Evolutionary conservation across 2,797 vertebrate genomes (phyloP), one percentile per base, ranked within the genome.

Genomic region (Acipenser ruthenus): DNA sequence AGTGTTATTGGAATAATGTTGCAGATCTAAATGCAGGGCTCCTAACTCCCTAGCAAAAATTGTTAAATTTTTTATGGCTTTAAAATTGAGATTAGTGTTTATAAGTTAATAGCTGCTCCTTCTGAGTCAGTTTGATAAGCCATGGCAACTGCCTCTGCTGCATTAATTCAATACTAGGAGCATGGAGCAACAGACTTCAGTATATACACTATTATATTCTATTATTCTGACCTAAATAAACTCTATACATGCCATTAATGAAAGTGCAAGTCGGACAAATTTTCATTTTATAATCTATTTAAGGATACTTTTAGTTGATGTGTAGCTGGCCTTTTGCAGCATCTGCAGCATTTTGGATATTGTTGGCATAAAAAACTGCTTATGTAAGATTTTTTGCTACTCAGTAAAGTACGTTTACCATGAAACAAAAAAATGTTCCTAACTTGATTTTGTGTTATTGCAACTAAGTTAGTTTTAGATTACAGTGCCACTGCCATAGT

Each of bases 101-200:
- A 37, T 84, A 82, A 84, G 79, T 84, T 85, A 73, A 83, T 82
- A 84, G 82, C 79, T 80, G 74, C 79, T 79, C 74, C 73, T 78
- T 70, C 83, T 88, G 84, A 68, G 68, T 72, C 73, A 73, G 65
- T 66, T 73, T 77, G 85, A 89, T 88, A 89, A 87, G 79, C 72
- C 72, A 62, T 63, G 4, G 71, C 55, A 66, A 64, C 59, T 64
- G 59, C 1, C 56, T 50, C 48, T 49, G n/a, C 52, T n/a, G 23
- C 60, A 47, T 61, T 62, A 62, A 15, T 50, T 65, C 66, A 58
- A 67, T 73, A 74, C 79, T 71, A 77, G 12, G 64, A 77, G 76
- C 74, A 66, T 18, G 66, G 70, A 76, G 75, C 73, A 73, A 67
- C 68, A 63, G 71, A n/a, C 63, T 63, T 67, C 55, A 1, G 64